Percentiles rank a stretch among this genome's conserved stretches.
These are phyloP conservation scores for Psophia crepitans DNA, from an alignment of 2,113 vertebrate species.

Conservation along the genomic window DNA sequence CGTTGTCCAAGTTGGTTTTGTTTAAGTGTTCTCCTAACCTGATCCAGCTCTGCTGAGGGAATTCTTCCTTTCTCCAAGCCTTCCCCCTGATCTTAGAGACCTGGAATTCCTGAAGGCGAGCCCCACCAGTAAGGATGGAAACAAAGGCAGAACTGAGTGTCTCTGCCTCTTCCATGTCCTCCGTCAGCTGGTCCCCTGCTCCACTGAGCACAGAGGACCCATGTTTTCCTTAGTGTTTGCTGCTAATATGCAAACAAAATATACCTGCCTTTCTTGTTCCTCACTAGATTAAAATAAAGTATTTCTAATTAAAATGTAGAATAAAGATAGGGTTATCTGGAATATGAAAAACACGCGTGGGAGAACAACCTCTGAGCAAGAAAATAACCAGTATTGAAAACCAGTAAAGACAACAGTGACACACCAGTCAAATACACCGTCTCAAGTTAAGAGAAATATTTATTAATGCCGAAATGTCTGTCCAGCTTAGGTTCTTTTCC, in stretches of 20 bases:
- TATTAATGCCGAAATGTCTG: not conserved
- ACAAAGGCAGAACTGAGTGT: not conserved
- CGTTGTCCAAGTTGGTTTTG: not conserved
- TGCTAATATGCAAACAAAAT: not conserved
- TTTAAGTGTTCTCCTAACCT: not conserved
- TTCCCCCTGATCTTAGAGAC: not conserved
- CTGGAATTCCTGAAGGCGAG: not conserved
- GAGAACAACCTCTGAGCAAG: not conserved
- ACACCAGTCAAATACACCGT: not conserved
- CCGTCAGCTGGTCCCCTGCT: not conserved
- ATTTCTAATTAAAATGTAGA: not conserved
- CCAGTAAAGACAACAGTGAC: not conserved
- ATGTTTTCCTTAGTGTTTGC: not conserved
- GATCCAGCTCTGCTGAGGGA: not conserved
- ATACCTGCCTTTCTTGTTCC: not conserved
- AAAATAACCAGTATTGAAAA: not conserved
- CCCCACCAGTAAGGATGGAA: not conserved
- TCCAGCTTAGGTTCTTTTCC: not conserved
- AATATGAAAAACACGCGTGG: not conserved
- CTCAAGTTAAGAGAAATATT: not conserved
- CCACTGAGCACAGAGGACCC: not conserved
- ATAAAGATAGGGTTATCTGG: not conserved
- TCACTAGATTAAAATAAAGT: not conserved
- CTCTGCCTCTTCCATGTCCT: not conserved
- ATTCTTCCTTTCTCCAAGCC: not conserved